Conservation (phyloP, 2,113 vertebrate species). For the Scomber colias region DNA sequence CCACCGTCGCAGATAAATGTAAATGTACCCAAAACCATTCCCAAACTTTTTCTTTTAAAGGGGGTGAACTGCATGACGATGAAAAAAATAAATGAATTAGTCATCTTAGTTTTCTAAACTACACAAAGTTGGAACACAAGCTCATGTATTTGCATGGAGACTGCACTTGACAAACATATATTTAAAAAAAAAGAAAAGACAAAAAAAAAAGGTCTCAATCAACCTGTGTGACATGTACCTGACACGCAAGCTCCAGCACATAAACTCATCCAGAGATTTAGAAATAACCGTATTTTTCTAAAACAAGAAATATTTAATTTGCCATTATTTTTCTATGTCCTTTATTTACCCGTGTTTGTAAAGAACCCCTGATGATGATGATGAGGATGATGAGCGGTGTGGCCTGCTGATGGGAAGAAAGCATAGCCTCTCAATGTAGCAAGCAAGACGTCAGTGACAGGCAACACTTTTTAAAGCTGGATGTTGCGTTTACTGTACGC, state of each 20-base stretch:
- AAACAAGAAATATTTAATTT: slow-evolving; percentile 62
- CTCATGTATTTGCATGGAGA: slow-evolving; percentile 72
- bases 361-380: slow-evolving; percentile 21
- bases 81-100: slow-evolving; percentile 60
- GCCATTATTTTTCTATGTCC: slow-evolving; percentile 72
- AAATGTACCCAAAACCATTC: slow-evolving; percentile 44
- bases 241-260: slow-evolving; percentile 21
- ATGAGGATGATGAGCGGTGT: neutral
- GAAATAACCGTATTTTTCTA: slow-evolving; percentile 71
- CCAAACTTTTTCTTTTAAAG: slow-evolving; percentile 8
- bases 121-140: slow-evolving; percentile 32
- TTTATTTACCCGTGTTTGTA: slow-evolving; percentile 34
- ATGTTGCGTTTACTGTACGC: slow-evolving; percentile 31
- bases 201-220: slow-evolving; percentile 40
- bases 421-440: slow-evolving; percentile 72
- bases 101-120: slow-evolving; percentile 57
- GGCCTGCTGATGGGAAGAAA: slow-evolving; percentile 10
- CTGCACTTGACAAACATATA: slow-evolving; percentile 34
- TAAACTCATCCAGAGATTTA: slow-evolving; percentile 28
- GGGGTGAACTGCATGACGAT: slow-evolving; percentile 70
- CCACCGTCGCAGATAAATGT: slow-evolving; percentile 35
- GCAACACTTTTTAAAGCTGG: slow-evolving; percentile 19
- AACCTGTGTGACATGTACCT: slow-evolving; percentile 27
- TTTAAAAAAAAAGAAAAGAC: too few species aligned
- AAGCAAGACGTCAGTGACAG: slow-evolving; percentile 34